These are phyloP conservation scores for Dendrocopos noguchii DNA, from an alignment of 2,113 vertebrate genomes.

Conservation along the genomic window DNA sequence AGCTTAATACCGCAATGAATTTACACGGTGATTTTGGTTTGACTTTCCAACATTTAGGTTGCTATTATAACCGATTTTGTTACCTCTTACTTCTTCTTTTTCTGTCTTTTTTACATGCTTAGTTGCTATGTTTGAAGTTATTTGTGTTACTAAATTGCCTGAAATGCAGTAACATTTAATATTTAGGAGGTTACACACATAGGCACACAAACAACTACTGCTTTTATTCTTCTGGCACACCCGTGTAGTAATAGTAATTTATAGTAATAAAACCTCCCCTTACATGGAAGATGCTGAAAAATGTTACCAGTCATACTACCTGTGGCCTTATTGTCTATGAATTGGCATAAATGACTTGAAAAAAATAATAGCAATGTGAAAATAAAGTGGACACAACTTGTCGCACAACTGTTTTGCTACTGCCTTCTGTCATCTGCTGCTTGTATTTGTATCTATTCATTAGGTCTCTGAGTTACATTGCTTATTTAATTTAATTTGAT, in stretches of 20 bases:
- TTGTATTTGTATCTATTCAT: not conserved
- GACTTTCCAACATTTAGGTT: not conserved
- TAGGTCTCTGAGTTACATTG: not conserved
- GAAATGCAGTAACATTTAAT: not conserved
- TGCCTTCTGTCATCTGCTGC: not conserved
- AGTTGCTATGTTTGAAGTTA: not conserved
- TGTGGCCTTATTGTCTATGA: not conserved
- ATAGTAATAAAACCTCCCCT: not conserved
- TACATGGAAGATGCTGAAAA: not conserved
- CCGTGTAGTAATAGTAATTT: not conserved
- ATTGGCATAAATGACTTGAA: not conserved
- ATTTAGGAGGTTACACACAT: not conserved
- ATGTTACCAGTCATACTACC: not conserved
- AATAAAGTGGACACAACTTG: not conserved
- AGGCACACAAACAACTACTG: not conserved
- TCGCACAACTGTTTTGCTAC: not conserved
- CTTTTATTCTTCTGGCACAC: not conserved
- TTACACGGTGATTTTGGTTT: slow-evolving; percentile 1
- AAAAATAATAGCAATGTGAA: not conserved
- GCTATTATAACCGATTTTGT: not conserved
- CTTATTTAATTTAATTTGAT: not conserved
- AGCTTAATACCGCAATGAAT: not conserved
- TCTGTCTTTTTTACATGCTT: not conserved
- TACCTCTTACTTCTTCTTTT: not conserved
- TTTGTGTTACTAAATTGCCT: not conserved